Base-by-base conservation (phyloP, 2,888 invertebrate genomes). In the Melangyna quadrimaculata region DNA sequence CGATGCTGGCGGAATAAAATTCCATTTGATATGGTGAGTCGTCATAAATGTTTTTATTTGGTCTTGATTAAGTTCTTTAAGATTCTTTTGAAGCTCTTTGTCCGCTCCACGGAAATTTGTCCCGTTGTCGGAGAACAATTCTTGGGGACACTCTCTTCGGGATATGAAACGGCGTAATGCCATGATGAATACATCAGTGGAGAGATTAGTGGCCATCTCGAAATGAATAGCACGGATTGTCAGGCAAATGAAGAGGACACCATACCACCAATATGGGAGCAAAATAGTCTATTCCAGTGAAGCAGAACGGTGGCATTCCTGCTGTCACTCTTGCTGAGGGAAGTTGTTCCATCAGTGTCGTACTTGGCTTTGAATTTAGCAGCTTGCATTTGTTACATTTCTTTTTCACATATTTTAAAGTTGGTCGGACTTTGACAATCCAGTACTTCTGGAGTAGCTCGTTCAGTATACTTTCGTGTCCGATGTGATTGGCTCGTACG, bases 1-100 rank as follows among this genome's bases (percentile, higher is more conserved):
- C 8, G 87, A 37, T 0, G 70, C 74, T 8, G 87, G 89, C 0
- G 88, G 87, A 27, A 81, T 88, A 53, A 88, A 88, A 4, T 79
- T 22, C 35, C 35, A 35, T 35, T 78, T 69, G 3, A 88, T 83
- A 8, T 35, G 22, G 12, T 55, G 27, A 6, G 17, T 65, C 1
- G 40, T 32, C 29, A 75, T 61, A 10, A n/a, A 24, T 45, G 43
- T 19, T 37, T 17, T 27, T 32, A 73, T 22, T 69, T 22, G 2
- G 10, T 35, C 35, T 53, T 12, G n/a, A 70, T 35, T 35, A 9
- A 10, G 22, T n/a, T n/a, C n/a, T n/a, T n/a, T n/a, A n/a, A n/a
- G n/a, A n/a, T 29, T 35, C 17, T 45, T 10, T 9, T 19, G 9
- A 1, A 80, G 17, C 12, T 71, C 63, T 8, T 12, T 32, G 12